phyloP scores from a whole-genome alignment of 2,888 invertebrate species.

The Lottia scabra region DNA sequence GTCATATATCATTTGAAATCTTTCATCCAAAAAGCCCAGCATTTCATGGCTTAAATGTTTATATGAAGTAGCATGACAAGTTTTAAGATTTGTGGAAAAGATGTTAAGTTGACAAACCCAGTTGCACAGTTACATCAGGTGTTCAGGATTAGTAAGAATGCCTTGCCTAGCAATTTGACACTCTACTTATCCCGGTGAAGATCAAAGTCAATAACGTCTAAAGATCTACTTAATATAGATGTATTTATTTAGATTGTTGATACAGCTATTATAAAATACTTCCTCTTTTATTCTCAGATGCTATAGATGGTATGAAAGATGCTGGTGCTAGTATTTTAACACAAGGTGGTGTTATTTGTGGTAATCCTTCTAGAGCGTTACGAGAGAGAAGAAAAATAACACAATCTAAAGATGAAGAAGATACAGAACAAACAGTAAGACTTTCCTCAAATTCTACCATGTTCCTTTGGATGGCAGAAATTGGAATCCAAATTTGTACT shows the following conservation, averaged over 20 bases:
- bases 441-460: too few species aligned
- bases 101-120: not conserved
- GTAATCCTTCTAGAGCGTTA: conserved; percentile 68
- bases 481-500: too few species aligned
- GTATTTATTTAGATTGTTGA: not conserved
- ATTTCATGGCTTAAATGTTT: too few species aligned
- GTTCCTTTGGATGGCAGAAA: too few species aligned
- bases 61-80: too few species aligned
- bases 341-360: conserved; percentile 65
- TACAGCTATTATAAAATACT: not conserved
- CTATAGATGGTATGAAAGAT: conserved; percentile 39
- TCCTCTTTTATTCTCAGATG: conserved; percentile 19
- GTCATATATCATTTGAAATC: too few species aligned
- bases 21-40: too few species aligned
- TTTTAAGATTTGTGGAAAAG: not conserved
- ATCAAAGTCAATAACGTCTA: too few species aligned
- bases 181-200: too few species aligned
- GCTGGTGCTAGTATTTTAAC: conserved; percentile 62
- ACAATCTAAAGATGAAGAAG: conserved; percentile 2
- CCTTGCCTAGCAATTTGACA: not conserved
- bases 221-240: not conserved
- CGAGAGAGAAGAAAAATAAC: conserved; percentile 39
- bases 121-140: not conserved
- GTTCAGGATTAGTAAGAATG: not conserved
- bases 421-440: not conserved